A percentile compares a stretch with the other conserved stretches of the same genome.
Conservation (phyloP, 2,797 vertebrate species). For the Chelmon rostratus region DNA sequence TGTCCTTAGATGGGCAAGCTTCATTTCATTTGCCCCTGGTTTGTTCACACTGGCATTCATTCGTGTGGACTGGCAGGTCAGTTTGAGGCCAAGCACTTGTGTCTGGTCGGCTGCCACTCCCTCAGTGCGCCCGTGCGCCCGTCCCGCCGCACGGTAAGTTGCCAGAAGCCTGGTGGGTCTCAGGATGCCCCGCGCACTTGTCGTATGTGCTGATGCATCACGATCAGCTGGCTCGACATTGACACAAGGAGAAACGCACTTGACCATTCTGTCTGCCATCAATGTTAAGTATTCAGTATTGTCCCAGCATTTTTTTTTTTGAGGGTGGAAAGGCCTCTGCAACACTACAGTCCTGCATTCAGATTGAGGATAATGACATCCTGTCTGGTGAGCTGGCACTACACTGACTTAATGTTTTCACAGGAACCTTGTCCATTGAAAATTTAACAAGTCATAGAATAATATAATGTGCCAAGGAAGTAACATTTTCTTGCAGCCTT, state of each 20-base stretch:
- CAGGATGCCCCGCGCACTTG: slow-evolving; percentile 36
- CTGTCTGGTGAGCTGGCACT: background rate
- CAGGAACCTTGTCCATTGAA: background rate
- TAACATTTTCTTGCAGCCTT: background rate
- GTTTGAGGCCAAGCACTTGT: slow-evolving; percentile 28
- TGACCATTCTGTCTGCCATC: background rate
- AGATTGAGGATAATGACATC: slow-evolving; percentile 25
- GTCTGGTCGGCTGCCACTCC: slow-evolving; percentile 18
- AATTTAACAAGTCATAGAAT: background rate
- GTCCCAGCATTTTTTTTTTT: slow-evolving; percentile 9
- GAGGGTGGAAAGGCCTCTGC: slow-evolving; percentile 3
- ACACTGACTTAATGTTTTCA: background rate
- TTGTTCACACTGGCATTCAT: slow-evolving; percentile 25
- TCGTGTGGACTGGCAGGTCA: slow-evolving; percentile 15
- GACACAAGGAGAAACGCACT: slow-evolving; percentile 9
- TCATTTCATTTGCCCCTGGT: background rate
- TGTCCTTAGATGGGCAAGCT: background rate
- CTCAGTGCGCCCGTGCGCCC: slow-evolving; percentile 9
- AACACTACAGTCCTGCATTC: background rate
- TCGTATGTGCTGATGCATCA: slow-evolving; percentile 54
- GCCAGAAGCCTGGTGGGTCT: slow-evolving; percentile 36
- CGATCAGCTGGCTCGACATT: slow-evolving; percentile 29
- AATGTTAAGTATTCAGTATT: slow-evolving; percentile 8
- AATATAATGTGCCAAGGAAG: background rate
- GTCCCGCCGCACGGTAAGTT: slow-evolving; percentile 28